These are phyloP conservation scores for Mobula hypostoma DNA, from an alignment of 2,113 vertebrate genomes.

Conservation along the genomic window DNA sequence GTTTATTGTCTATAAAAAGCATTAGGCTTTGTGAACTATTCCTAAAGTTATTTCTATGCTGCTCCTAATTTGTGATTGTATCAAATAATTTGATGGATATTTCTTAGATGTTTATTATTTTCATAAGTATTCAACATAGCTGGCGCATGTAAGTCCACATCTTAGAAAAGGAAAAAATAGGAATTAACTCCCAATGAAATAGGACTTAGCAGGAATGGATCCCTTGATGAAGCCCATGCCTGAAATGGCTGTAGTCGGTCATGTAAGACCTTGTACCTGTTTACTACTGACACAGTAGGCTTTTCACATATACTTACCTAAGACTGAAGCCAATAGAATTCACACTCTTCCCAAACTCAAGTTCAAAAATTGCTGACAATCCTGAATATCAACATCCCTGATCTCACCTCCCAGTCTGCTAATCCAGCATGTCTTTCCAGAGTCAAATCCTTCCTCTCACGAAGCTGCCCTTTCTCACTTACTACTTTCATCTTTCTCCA, in stretches of 20 bases:
- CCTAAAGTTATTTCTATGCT: neutral
- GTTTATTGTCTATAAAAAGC: neutral
- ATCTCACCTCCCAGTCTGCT: neutral
- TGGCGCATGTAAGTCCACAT: too few relatives aligned
- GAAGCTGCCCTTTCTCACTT: neutral
- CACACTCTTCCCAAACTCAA: neutral
- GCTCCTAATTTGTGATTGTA: neutral
- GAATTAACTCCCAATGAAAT: too few relatives aligned
- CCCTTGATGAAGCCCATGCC: too few relatives aligned
- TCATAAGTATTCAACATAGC: neutral
- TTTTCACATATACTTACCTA: neutral
- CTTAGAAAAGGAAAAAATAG: too few relatives aligned
- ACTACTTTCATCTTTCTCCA: neutral
- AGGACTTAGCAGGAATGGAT: too few relatives aligned
- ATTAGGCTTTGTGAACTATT: neutral
- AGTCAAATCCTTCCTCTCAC: neutral
- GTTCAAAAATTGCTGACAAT: neutral
- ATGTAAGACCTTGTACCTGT: too few relatives aligned
- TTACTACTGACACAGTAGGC: neutral
- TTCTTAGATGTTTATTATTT: neutral
- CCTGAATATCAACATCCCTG: neutral
- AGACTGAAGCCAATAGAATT: neutral
- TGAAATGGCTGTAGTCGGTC: too few relatives aligned
- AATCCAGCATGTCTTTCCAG: too few relatives aligned
- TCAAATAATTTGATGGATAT: neutral